Percentiles rank a stretch among this genome's conserved stretches.
phyloP scores from a whole-genome alignment of 2,888 invertebrate species.

The Agrotis exclamationis region DNA sequence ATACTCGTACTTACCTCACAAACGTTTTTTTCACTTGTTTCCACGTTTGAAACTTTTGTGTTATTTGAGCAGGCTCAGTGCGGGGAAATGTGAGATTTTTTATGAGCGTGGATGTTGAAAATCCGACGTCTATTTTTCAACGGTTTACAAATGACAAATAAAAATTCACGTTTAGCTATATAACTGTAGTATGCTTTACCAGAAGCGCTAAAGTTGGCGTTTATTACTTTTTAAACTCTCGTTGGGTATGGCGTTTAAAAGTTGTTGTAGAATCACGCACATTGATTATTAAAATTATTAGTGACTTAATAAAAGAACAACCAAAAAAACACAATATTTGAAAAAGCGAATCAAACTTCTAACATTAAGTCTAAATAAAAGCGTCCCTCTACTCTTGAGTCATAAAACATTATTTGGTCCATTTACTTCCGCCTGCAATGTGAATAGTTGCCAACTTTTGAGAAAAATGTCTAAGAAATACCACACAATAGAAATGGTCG shows the following conservation, averaged over 20 bases:
- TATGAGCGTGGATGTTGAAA: slow-evolving; percentile 53
- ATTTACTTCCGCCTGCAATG: slow-evolving; percentile 40
- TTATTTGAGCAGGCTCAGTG: slow-evolving; percentile 60
- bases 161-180: slow-evolving; percentile 37
- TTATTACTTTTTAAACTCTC: slow-evolving; percentile 26
- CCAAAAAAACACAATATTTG: no score
- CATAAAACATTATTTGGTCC: slow-evolving; percentile 47
- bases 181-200: slow-evolving; percentile 23
- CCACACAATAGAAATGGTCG: slow-evolving; percentile 36
- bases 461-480: slow-evolving; percentile 33
- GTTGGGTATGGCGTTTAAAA: neutral
- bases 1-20: slow-evolving; percentile 61
- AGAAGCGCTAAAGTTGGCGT: neutral
- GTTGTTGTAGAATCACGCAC: no score
- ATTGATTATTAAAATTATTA: neutral
- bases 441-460: slow-evolving; percentile 40
- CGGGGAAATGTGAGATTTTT: slow-evolving; percentile 58
- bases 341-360: neutral
- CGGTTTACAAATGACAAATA: slow-evolving; percentile 59
- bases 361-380: slow-evolving; percentile 13
- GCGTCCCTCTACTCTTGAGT: slow-evolving; percentile 4
- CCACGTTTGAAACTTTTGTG: slow-evolving; percentile 63
- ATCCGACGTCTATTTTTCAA: slow-evolving; percentile 57
- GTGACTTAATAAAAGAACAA: no score
- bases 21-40: slow-evolving; percentile 67